These are phyloP conservation scores for Petromus typicus DNA, from an alignment of 2,113 vertebrate genomes.

Conservation along the genomic window DNA sequence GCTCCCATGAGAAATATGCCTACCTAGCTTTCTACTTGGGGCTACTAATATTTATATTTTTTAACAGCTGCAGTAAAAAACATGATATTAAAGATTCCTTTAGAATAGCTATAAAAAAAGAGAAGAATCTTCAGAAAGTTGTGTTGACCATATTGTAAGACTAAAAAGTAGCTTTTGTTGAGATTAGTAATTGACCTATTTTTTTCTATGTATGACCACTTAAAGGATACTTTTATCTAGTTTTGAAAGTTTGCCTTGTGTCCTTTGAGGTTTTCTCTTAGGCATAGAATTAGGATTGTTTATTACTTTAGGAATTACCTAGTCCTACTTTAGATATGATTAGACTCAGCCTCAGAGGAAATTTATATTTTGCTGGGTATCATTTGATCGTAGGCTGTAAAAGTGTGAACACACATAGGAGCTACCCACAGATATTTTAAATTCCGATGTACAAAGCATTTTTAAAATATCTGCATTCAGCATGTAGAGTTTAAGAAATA, in stretches of 20 bases:
- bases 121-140: neutral
- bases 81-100: neutral
- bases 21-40: neutral
- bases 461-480: neutral
- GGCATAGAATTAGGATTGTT: neutral
- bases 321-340: neutral
- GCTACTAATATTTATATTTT: neutral
- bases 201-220: neutral
- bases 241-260: neutral
- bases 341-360: neutral
- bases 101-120: neutral
- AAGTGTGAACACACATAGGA: neutral
- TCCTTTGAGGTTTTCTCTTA: neutral
- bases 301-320: neutral
- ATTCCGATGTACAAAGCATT: neutral
- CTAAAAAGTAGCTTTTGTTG: neutral
- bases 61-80: neutral
- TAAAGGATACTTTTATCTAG: neutral
- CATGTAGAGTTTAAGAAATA: conserved; percentile 18
- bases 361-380: conserved; percentile 19
- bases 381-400: conserved; percentile 17
- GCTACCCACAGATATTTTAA: conserved; percentile 18
- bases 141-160: conserved; percentile 1
- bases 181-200: neutral
- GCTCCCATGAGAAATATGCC: neutral